A percentile compares a stretch with the other conserved stretches of the same genome.
These are phyloP conservation scores for Rotaria magnacalcarata DNA, from an alignment of 2,888 invertebrate species.

Conservation along the genomic window DNA sequence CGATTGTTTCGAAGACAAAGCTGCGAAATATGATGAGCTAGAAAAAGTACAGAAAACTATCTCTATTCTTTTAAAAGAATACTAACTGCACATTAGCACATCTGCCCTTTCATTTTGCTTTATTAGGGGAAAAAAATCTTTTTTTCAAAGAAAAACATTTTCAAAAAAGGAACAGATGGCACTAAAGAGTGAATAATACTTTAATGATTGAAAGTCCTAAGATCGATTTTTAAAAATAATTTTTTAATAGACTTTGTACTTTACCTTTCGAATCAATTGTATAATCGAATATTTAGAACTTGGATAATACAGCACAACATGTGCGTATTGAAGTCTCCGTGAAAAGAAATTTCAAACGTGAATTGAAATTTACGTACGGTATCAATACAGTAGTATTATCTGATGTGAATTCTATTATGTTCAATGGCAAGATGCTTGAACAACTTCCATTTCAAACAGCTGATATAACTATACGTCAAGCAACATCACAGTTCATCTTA, in stretches of 20 bases:
- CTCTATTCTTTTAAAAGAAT: background rate
- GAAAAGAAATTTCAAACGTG: background rate
- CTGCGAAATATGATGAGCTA: too few species aligned
- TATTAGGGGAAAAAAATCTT: background rate
- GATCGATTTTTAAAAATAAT: background rate
- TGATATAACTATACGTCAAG: background rate
- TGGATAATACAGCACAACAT: background rate
- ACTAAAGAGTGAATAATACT: background rate
- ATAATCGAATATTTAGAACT: background rate
- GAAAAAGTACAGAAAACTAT: too few species aligned
- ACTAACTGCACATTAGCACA: background rate
- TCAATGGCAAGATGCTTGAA: background rate
- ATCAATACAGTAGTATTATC: background rate
- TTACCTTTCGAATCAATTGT: background rate
- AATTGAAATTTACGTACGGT: background rate
- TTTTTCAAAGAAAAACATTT: too few species aligned
- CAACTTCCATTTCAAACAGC: background rate
- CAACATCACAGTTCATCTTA: slow-evolving; percentile 15
- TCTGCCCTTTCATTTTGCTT: background rate
- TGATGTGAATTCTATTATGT: background rate
- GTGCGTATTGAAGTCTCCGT: background rate
- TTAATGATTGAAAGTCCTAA: background rate
- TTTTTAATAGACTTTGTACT: background rate
- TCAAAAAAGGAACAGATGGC: background rate
- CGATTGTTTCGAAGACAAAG: too few species aligned